These are phyloP conservation scores for Delia radicum DNA, from an alignment of 1,140 invertebrate genomes.

Conservation along the genomic window DNA sequence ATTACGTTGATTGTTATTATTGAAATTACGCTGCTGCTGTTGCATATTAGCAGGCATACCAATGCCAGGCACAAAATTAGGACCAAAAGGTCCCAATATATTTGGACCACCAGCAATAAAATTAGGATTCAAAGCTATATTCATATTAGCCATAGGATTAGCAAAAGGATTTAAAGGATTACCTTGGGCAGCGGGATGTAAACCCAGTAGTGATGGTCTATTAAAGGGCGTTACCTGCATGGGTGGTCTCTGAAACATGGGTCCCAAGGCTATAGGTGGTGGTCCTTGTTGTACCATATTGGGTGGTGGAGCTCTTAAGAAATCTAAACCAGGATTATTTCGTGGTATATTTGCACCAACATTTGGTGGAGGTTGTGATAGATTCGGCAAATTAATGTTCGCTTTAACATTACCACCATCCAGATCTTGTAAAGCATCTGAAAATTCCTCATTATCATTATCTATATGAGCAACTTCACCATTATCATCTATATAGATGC, in stretches of 20 bases:
- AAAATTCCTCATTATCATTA: slow-evolving; percentile 48
- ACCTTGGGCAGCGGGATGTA: slow-evolving; percentile 50
- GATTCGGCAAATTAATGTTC: slow-evolving; percentile 21
- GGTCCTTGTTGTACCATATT: slow-evolving; percentile 31
- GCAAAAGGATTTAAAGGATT: slow-evolving; percentile 57
- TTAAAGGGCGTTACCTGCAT: slow-evolving; percentile 50
- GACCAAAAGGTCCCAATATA: slow-evolving; percentile 10
- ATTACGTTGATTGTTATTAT: slow-evolving; percentile 26
- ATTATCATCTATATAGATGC: slow-evolving; percentile 59
- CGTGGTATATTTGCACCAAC: slow-evolving; percentile 32
- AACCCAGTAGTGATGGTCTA: slow-evolving; percentile 36
- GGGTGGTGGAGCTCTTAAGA: slow-evolving; percentile 44
- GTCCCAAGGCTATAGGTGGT: slow-evolving; percentile 35
- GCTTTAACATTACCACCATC: slow-evolving; percentile 33
- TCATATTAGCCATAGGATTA: slow-evolving; percentile 12
- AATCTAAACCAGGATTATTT: slow-evolving; percentile 35
- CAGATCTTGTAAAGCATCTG: slow-evolving; percentile 57
- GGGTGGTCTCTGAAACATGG: slow-evolving; percentile 40
- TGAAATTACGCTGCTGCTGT: slow-evolving; percentile 26
- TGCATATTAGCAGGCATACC: not conserved
- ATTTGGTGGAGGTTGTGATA: slow-evolving; percentile 26
- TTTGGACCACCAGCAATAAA: slow-evolving; percentile 5
- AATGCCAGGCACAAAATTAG: not conserved
- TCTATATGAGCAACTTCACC: slow-evolving; percentile 60
- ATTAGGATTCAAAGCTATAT: slow-evolving; percentile 23